phyloP scores from a whole-genome alignment of 2,797 vertebrate species.

The Pelochelys cantorii region DNA sequence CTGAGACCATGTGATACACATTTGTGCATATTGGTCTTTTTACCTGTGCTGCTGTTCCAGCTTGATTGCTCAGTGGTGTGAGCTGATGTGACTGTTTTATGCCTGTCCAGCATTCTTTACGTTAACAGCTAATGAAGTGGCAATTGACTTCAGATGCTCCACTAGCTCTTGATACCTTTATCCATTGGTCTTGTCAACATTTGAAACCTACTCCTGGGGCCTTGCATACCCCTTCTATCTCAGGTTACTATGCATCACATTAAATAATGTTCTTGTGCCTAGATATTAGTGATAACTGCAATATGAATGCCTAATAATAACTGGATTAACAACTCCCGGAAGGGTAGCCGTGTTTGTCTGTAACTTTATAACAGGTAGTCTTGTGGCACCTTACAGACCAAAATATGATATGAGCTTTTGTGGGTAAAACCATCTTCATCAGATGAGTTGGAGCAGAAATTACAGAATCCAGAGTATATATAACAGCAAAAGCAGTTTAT shows the following conservation, averaged over 20 bases:
- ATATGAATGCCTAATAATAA: background rate
- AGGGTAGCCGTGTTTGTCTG: no score
- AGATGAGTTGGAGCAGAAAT: no score
- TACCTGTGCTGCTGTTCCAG: background rate
- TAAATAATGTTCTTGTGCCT: rapidly evolving
- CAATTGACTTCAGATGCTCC: background rate
- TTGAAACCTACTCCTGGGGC: background rate
- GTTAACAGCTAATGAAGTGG: background rate
- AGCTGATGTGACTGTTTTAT: background rate
- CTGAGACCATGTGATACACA: background rate
- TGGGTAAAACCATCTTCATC: no score
- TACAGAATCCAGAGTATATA: no score
- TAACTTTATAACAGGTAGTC: no score
- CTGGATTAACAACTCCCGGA: background rate
- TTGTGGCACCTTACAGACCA: no score
- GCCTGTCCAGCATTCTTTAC: background rate
- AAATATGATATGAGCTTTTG: no score
- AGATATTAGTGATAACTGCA: no score
- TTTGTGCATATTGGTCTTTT: background rate
- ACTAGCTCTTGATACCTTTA: background rate
- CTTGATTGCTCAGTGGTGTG: background rate
- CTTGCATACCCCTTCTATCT: background rate
- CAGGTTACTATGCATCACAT: background rate
- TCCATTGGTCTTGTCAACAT: background rate
- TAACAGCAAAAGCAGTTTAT: no score